Evolutionary conservation across 1,140 invertebrate species (phyloP).

Genomic region (Procambarus virginalis): DNA sequence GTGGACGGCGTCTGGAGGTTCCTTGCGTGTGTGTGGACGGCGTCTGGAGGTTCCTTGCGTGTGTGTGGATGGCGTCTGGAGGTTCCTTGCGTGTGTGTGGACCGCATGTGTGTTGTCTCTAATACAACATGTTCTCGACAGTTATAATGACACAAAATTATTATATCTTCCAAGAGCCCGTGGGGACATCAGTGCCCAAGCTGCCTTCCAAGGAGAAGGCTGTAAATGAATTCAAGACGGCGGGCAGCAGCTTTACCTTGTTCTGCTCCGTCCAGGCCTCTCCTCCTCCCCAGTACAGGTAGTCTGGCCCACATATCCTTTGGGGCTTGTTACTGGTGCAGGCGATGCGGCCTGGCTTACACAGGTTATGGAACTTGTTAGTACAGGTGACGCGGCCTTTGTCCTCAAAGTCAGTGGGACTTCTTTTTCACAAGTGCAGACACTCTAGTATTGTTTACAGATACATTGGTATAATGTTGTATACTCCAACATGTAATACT

Average conservation of each 20-base stretch:
- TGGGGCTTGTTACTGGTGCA: constrained; percentile 24
- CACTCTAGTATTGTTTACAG: no score
- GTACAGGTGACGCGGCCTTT: not conserved
- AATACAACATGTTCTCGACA: not conserved
- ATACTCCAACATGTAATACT: no score
- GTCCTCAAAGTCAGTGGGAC: not conserved
- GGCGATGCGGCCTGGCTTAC: constrained; percentile 16
- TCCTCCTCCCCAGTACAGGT: constrained; percentile 76
- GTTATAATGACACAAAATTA: not conserved
- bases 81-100: not conserved
- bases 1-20: no score
- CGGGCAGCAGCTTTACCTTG: constrained; percentile 74
- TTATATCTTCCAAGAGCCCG: constrained; percentile 76
- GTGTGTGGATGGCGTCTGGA: no score
- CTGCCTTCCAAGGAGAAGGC: constrained; percentile 71
- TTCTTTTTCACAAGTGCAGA: no score
- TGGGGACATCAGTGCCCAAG: constrained; percentile 80
- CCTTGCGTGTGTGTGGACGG: no score
- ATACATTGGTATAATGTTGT: no score
- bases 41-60: no score
- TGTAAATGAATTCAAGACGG: constrained; percentile 68
- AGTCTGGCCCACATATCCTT: not conserved
- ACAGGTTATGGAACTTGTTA: constrained; percentile 20
- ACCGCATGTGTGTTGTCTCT: not conserved
- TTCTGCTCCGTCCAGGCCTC: constrained; percentile 81